Evolutionary conservation across 2,113 vertebrate species (phyloP), one percentile per base, ranked within the genome.

Genomic region (Galbula dea): DNA sequence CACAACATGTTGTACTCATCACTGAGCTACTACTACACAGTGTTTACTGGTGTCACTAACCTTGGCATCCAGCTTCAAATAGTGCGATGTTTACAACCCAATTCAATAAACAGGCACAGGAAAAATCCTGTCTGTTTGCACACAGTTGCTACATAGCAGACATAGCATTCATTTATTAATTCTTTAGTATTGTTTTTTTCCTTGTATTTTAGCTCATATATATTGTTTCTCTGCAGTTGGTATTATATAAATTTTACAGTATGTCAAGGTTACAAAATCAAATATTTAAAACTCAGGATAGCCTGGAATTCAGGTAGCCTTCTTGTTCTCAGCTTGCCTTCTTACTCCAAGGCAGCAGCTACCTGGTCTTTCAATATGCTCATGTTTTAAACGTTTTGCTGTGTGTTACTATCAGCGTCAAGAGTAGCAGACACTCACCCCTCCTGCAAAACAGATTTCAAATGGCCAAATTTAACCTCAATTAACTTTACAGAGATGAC

Each of bases 41-140:
- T 68, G 77, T 92, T 92, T 91, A 83, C 29, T 74, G 36, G 61
- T 88, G 73, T 75, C 79, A 86, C 37, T 55, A 94, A 93, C 80
- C 90, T 83, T 90, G 88, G 59, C 90, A 93, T 54, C 32, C 58
- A 89, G 43, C 57, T 95, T 91, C 52, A 77, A 86, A 91, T 86
- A 80, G 0, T 71, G 19, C 17, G 55, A 22, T 58, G 63, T 74
- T 91, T 93, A 88, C 87, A 91, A 69, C 9, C 19, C 79, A 86
- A 41, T 73, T 76, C 43, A 77, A 39, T 37, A 59, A 88, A 77
- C 17, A 83, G 43, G 72, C 43, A 86, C 36, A 37, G 34, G 37
- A 77, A 83, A 91, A 76, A 59, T 23, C 27, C 41, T 32, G 7
- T 39, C 18, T 51, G 34, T 76, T 69, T 89, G 59, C 39, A 76